phyloP scores from a whole-genome alignment of 2,888 invertebrate species.

The Steinernema carpocapsae region DNA sequence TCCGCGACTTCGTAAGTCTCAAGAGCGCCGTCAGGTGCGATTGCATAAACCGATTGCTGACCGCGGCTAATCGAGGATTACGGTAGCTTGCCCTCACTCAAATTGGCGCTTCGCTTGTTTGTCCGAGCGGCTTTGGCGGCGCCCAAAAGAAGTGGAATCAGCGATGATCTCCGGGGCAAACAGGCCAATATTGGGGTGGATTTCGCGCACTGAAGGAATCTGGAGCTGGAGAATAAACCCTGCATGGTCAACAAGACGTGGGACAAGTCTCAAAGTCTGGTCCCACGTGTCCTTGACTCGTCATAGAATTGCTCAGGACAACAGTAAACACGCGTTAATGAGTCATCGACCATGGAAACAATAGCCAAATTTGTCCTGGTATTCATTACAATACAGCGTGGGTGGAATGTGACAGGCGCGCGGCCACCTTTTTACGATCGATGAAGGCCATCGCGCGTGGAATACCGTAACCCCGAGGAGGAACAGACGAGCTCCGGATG shows the following conservation, averaged over 20 bases:
- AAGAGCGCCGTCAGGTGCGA: constrained; percentile 16
- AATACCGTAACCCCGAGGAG: constrained; percentile 3
- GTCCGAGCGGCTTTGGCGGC: constrained; percentile 23
- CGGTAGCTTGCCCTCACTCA: background rate
- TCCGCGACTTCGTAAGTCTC: constrained; percentile 3
- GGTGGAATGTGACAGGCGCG: constrained; percentile 5
- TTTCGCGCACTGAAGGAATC: constrained; percentile 2
- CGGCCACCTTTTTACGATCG: constrained; percentile 22
- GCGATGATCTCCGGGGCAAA: background rate
- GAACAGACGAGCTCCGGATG: constrained; percentile 8
- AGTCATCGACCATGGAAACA: background rate
- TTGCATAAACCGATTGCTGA: constrained; percentile 16
- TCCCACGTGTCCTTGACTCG: constrained; percentile 16
- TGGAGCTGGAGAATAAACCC: too few relatives aligned
- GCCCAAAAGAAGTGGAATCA: background rate
- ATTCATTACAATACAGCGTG: constrained; percentile 9
- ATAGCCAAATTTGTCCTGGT: background rate
- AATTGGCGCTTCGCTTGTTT: background rate
- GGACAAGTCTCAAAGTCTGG: too few relatives aligned
- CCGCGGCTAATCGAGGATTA: background rate
- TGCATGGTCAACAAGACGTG: too few relatives aligned
- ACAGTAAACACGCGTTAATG: constrained; percentile 19
- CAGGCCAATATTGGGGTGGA: background rate
- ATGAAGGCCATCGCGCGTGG: background rate
- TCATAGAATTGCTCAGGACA: constrained; percentile 5